Conservation (phyloP, 2,797 vertebrate genomes). For the Lepilemur ruficaudatus region DNA sequence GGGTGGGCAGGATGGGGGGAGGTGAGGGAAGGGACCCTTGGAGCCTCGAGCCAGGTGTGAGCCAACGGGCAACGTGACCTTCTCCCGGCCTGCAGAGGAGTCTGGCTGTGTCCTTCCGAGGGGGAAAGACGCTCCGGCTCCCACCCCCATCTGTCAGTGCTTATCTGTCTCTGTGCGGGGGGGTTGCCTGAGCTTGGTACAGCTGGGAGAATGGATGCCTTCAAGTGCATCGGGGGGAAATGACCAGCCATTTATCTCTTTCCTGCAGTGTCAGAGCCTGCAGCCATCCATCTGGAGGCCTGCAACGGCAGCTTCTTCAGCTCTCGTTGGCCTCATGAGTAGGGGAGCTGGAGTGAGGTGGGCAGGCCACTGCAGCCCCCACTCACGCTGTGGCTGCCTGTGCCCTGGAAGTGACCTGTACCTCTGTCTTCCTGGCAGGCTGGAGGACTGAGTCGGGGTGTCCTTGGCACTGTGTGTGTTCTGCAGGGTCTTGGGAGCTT, state of each 20-base stretch:
- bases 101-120: conserved; percentile 79
- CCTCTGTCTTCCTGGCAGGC: background rate
- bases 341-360: conserved; percentile 35
- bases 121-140: conserved; percentile 76
- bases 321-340: conserved; percentile 74
- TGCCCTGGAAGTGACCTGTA: background rate
- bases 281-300: conserved; percentile 86
- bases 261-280: conserved; percentile 82
- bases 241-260: conserved; percentile 88
- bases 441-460: background rate
- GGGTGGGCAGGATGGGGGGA: conserved; percentile 56
- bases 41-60: conserved; percentile 84
- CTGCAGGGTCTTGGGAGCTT: background rate
- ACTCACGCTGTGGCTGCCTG: background rate
- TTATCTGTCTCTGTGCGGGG: conserved; percentile 81
- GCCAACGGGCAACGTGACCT: conserved; percentile 81
- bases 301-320: conserved; percentile 76
- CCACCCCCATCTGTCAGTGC: conserved; percentile 77
- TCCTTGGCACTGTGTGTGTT: background rate
- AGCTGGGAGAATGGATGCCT: conserved; percentile 85
- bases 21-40: conserved; percentile 60
- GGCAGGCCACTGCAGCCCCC: background rate
- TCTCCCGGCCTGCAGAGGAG: conserved; percentile 73
- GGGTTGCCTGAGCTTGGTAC: conserved; percentile 80
- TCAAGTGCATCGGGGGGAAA: conserved; percentile 85